Evolutionary conservation across 2,888 invertebrate species (phyloP), one percentile per base, ranked within the genome.

Genomic region (Aradus depressus): DNA sequence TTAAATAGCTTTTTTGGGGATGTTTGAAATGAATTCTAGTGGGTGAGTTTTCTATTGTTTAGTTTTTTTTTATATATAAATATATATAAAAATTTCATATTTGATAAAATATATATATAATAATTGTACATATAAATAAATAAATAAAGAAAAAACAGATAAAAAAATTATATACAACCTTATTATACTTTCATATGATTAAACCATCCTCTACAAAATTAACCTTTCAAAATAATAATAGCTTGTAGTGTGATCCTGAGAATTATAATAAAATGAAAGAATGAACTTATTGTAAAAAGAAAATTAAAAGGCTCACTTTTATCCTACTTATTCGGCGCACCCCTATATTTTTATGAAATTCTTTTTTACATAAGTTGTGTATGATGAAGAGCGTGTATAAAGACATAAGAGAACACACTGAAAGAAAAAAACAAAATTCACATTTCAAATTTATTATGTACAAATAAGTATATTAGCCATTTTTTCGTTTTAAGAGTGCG

Each of bases 171-270:
- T n/a, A 39, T 21, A 39, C 21, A 31, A 12, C 38, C 10, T 38
- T 12, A 8, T 12, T 38, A 12, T 38, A 10, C 38, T 12, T 38
- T 12, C 14, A 10, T 38, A 12, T 38, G 14, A 8, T 8, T n/a
- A n/a, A n/a, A n/a, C n/a, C n/a, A n/a, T n/a, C n/a, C n/a, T n/a
- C n/a, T n/a, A 23, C 12, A 32, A 41, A 31, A 49, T 22, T 26
- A 39, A 48, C 25, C 35, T 37, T 42, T 45, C 37, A 39, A 35
- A 34, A 25, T 51, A 51, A 47, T 45, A 39, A 52, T 58, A 58
- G 55, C 57, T 55, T 58, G 34, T 58, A 58, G 57, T 55, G 57
- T 53, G 50, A 43, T 52, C 56, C 51, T 39, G 32, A 47, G 39
- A 22, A n/a, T 39, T 39, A 10, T 31, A 10, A 10, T 31, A 8